phyloP scores from a whole-genome alignment of 2,888 invertebrate genomes.

The Cosmopolites sordidus region DNA sequence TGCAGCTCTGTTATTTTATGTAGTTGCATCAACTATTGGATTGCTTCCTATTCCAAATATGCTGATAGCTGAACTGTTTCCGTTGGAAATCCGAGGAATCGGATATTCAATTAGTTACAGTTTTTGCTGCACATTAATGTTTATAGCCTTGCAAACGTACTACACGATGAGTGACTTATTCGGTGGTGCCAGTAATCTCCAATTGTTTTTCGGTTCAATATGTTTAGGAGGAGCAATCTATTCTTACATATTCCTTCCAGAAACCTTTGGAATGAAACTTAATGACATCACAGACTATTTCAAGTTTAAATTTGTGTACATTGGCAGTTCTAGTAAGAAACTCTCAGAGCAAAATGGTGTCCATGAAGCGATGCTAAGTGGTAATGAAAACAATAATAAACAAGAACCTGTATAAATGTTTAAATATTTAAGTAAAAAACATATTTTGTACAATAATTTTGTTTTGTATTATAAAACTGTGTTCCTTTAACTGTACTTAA shows the following conservation, averaged over 20 bases:
- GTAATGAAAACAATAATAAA: conserved; percentile 10
- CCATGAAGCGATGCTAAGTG: conserved; percentile 6
- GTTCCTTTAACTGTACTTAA: neutral
- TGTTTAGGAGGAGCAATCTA: conserved; percentile 48
- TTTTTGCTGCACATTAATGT: conserved; percentile 56
- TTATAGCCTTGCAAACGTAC: conserved; percentile 54
- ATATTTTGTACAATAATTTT: neutral
- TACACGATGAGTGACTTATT: conserved; percentile 40
- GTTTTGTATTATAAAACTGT: neutral
- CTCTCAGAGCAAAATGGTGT: neutral
- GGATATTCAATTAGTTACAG: conserved; percentile 56
- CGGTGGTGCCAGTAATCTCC: conserved; percentile 51
- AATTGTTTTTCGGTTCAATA: conserved; percentile 54
- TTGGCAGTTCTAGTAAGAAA: conserved; percentile 28
- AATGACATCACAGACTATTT: conserved; percentile 52
- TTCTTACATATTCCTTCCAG: conserved; percentile 50
- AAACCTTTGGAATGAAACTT: conserved; percentile 50
- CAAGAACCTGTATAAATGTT: neutral
- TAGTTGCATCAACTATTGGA: conserved; percentile 56
- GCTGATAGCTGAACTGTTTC: conserved; percentile 60
- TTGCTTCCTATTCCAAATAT: conserved; percentile 60
- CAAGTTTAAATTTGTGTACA: conserved; percentile 42
- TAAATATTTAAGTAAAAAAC: neutral
- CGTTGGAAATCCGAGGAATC: conserved; percentile 56
- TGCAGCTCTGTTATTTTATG: conserved; percentile 53